Conservation (phyloP, 2,888 invertebrate species). For the Aelia acuminata region DNA sequence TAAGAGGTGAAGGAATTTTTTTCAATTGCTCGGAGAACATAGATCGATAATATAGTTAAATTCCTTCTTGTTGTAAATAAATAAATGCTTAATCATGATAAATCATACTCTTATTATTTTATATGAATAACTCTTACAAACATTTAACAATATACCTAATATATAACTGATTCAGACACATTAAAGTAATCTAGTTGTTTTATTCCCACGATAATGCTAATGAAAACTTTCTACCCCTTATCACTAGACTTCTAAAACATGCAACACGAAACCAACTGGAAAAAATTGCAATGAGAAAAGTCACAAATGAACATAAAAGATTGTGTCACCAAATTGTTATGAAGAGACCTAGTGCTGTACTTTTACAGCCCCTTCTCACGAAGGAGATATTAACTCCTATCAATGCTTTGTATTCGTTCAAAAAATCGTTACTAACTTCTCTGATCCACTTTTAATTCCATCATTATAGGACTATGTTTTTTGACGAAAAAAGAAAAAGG, state of each 20-base stretch:
- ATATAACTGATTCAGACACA: background rate
- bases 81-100: too few species aligned
- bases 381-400: background rate
- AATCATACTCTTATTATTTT: background rate
- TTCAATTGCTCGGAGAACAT: too few species aligned
- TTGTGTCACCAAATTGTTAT: background rate
- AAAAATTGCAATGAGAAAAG: constrained; percentile 1
- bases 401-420: background rate
- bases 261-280: background rate
- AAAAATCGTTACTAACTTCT: background rate
- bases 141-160: too few species aligned
- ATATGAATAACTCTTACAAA: too few species aligned
- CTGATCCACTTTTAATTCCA: background rate
- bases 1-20: too few species aligned
- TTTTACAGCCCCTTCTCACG: background rate
- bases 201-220: background rate
- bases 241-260: background rate
- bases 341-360: background rate
- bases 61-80: too few species aligned
- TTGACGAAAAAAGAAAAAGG: background rate
- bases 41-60: too few species aligned
- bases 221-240: background rate
- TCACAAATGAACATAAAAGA: background rate
- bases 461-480: too few species aligned
- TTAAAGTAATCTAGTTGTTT: background rate